Evolutionary conservation across 2,888 invertebrate species (phyloP).

Genomic region (Isotomurus palustris): DNA sequence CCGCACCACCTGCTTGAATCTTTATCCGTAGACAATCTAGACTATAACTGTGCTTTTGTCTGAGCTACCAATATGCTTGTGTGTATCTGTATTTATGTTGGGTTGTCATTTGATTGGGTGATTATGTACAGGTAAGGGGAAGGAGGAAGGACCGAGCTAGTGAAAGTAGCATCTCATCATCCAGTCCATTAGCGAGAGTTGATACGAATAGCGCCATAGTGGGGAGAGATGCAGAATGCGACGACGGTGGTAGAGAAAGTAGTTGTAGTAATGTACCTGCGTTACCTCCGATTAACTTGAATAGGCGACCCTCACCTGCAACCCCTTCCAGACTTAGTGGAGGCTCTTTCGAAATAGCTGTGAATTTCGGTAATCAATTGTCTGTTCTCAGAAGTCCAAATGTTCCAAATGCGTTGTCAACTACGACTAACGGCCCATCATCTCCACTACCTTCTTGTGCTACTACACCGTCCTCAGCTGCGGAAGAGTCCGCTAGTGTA

Average conservation of each 20-base stretch:
- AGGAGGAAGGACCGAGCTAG: constrained; percentile 26
- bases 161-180: constrained; percentile 37
- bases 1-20: too few relatives aligned
- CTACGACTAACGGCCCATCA: constrained; percentile 29
- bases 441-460: constrained; percentile 38
- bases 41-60: too few relatives aligned
- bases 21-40: too few relatives aligned
- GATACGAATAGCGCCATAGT: constrained; percentile 28
- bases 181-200: constrained; percentile 38
- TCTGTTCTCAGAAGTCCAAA: constrained; percentile 34
- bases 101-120: too few relatives aligned
- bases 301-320: constrained; percentile 42
- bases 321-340: constrained; percentile 45
- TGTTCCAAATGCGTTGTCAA: constrained; percentile 13
- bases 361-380: constrained; percentile 44
- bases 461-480: constrained; percentile 44
- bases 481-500: constrained; percentile 34
- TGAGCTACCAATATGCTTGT: too few relatives aligned
- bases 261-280: constrained; percentile 8
- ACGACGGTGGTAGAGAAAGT: constrained; percentile 10
- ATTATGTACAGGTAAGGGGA: too few relatives aligned
- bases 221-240: background rate
- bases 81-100: too few relatives aligned
- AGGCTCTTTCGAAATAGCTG: constrained; percentile 45
- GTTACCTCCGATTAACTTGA: too few relatives aligned